Evolutionary conservation across 2,888 invertebrate genomes (phyloP), one percentile per base, ranked within the genome.

Genomic region (Pollenia griseotomentosa): DNA sequence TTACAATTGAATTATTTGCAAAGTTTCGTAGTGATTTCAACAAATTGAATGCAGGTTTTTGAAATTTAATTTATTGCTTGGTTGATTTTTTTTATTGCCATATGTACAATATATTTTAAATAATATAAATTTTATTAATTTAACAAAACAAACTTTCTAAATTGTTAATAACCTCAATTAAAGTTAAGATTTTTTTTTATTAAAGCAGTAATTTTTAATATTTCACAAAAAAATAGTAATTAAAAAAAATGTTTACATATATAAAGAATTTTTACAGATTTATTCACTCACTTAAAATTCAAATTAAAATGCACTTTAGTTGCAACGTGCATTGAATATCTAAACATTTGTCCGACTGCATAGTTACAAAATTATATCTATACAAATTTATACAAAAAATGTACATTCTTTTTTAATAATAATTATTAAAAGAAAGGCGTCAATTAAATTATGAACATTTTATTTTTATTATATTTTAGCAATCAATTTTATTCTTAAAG

Each of bases 91-190:
- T 33, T 33, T 33, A 4, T 68, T 51, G 19, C 9, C 80, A 33
- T 44, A 48, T 6, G 10, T 53, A n/a, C 42, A 19, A 12, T 6
- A 16, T 6, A 33, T 33, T 33, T 33, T 4, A 33, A n/a, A 40
- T 2, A 59, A 48, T 48, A 12, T 61, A 40, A n/a, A 40, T 55
- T 51, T 55, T 40, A 11, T 9, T n/a, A 48, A 63, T 51, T 53
- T 19, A 51, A 42, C 7, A 46, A 16, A 73, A 16, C 12, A 70
- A 74, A 83, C 86, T 83, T 86, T 83, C 82, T 70, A 86, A 86
- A 82, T 70, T 77, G 19, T 78, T 82, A 73, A 78, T 68, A 83
- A 57, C 68, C 78, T 55, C 48, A 78, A 78, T 85, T 78, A 68
- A 79, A 59, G 19, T 59, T 61, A 40, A 65, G 57, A 73, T 63